Percentiles rank a stretch among this genome's conserved stretches.
phyloP scores from a whole-genome alignment of 2,888 invertebrate genomes.

The Eugnorisma glareosa region DNA sequence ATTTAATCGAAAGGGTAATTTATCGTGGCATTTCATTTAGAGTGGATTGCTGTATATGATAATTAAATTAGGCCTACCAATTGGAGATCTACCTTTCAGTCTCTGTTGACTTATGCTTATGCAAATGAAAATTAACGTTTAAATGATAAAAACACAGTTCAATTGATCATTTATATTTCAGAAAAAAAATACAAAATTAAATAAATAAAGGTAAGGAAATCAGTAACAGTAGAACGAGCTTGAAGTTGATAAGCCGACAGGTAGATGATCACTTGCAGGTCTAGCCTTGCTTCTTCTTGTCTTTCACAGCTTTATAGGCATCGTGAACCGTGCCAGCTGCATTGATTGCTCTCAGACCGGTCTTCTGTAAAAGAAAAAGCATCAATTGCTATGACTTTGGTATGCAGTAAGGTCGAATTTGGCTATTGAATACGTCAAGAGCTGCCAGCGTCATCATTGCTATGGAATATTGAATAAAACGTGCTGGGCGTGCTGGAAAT shows the following conservation, averaged over 20 bases:
- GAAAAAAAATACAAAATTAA: not conserved
- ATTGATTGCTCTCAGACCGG: conserved; percentile 47
- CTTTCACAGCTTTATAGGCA: conserved; percentile 49
- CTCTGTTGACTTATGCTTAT: too few relatives aligned
- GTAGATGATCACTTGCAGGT: too few relatives aligned
- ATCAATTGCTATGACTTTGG: not conserved
- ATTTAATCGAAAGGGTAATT: too few relatives aligned
- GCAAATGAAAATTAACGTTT: too few relatives aligned
- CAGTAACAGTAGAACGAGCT: not conserved
- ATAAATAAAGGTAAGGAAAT: not conserved
- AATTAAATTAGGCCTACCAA: too few relatives aligned
- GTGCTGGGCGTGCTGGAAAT: not conserved
- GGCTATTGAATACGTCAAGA: not conserved
- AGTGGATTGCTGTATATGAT: too few relatives aligned
- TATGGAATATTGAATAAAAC: not conserved
- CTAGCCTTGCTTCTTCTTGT: conserved; percentile 52
- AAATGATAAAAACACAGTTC: conserved; percentile 2
- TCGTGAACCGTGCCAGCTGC: conserved; percentile 57
- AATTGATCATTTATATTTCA: conserved; percentile 24
- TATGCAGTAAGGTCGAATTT: not conserved
- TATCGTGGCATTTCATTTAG: too few relatives aligned
- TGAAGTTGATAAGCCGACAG: not conserved
- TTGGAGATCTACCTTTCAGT: too few relatives aligned
- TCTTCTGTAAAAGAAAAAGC: conserved; percentile 48
- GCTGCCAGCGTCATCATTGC: not conserved